phyloP scores from a whole-genome alignment of 2,888 invertebrate genomes.

The Plagodis dolabraria region DNA sequence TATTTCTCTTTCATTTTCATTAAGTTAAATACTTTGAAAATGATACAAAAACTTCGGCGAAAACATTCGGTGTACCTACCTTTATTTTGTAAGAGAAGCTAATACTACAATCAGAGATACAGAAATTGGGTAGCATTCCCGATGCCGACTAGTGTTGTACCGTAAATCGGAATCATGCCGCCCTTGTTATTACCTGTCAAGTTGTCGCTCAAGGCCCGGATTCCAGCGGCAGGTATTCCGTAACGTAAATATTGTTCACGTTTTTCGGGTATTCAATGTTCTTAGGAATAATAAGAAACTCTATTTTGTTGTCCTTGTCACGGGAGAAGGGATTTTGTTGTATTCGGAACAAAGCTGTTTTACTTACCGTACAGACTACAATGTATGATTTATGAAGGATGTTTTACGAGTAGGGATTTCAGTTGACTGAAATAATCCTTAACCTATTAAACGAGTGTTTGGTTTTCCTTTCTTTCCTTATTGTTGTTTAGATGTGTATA shows the following conservation, averaged over 20 bases:
- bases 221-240: constrained; percentile 33
- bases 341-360: constrained; percentile 11
- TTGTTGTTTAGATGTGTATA: too few relatives aligned
- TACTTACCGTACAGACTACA: neutral
- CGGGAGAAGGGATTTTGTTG: constrained; percentile 16
- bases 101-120: neutral
- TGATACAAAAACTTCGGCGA: too few relatives aligned
- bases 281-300: constrained; percentile 29
- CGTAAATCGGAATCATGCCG: constrained; percentile 46
- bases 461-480: too few relatives aligned
- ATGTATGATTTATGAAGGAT: too few relatives aligned
- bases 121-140: constrained; percentile 7
- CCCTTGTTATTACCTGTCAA: constrained; percentile 58
- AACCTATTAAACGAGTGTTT: too few relatives aligned
- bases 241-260: constrained; percentile 24
- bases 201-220: constrained; percentile 47
- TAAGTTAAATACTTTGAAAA: too few relatives aligned
- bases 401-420: too few relatives aligned
- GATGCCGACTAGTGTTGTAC: constrained; percentile 14
- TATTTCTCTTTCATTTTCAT: too few relatives aligned
- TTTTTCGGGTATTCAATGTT: constrained; percentile 29
- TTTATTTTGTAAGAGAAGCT: too few relatives aligned
- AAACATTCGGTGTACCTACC: too few relatives aligned
- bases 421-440: too few relatives aligned
- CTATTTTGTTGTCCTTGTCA: constrained; percentile 26